phyloP scores from a whole-genome alignment of 2,797 vertebrate species.

The Merluccius polli region DNA sequence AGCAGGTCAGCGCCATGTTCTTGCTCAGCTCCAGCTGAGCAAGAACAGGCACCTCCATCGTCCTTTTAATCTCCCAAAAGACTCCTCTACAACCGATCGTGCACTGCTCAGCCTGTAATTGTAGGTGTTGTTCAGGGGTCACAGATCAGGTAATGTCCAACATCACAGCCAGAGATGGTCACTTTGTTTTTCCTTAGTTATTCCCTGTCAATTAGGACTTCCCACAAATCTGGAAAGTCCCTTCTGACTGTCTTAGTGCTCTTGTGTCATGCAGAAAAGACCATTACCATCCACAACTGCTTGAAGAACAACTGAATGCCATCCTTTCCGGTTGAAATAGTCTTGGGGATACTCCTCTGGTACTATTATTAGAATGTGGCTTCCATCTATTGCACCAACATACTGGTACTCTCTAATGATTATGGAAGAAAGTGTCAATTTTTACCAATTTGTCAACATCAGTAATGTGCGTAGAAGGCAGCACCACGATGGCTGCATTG shows the following conservation, averaged over 20 bases:
- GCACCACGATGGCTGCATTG: no score
- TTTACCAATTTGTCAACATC: neutral
- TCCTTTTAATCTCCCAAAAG: no score
- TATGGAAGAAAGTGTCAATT: neutral
- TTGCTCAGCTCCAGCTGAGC: no score
- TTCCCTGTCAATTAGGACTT: constrained; percentile 15
- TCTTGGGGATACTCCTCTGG: neutral
- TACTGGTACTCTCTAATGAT: neutral
- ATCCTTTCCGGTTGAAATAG: neutral
- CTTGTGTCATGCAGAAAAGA: constrained; percentile 15
- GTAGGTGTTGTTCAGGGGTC: no score
- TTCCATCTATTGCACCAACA: constrained; percentile 16
- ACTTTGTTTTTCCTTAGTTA: constrained; percentile 26
- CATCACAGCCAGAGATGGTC: constrained; percentile 16
- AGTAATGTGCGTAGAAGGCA: neutral
- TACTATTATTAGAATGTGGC: constrained; percentile 6
- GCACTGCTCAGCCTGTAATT: no score
- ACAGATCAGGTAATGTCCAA: constrained; percentile 19
- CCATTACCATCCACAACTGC: neutral
- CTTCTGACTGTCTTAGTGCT: constrained; percentile 21
- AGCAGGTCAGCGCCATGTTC: no score
- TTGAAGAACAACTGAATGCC: neutral
- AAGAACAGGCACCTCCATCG: no score
- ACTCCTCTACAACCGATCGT: no score
- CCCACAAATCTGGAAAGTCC: constrained; percentile 20